phyloP scores from a whole-genome alignment of 2,888 invertebrate genomes.

The Aquatica leii region DNA sequence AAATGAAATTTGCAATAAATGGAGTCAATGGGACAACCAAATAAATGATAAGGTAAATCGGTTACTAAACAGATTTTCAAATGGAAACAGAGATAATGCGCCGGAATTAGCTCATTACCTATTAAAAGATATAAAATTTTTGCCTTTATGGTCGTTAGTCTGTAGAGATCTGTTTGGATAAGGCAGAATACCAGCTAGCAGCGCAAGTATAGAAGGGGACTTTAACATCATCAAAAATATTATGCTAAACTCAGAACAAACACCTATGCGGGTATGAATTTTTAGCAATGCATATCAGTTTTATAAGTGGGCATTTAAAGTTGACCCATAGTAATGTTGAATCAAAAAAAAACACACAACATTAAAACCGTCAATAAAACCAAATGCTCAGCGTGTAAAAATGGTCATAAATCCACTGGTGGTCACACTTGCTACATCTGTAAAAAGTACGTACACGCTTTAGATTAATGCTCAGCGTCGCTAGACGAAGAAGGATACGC shows the following conservation, averaged over 20 bases:
- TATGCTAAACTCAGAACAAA: slow-evolving; percentile 8
- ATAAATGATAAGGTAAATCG: background rate
- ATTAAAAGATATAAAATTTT: slow-evolving; percentile 14
- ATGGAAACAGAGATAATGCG: slow-evolving; percentile 19
- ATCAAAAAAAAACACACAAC: background rate
- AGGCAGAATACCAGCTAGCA: slow-evolving; percentile 20
- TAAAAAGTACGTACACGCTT: slow-evolving; percentile 14
- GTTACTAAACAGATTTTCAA: background rate
- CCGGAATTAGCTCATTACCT: slow-evolving; percentile 20
- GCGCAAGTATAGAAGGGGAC: slow-evolving; percentile 19
- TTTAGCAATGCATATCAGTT: slow-evolving; percentile 12
- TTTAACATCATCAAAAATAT: slow-evolving; percentile 16
- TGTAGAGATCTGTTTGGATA: slow-evolving; percentile 10
- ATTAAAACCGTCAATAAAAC: background rate
- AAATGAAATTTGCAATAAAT: slow-evolving; percentile 2
- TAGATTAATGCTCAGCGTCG: slow-evolving; percentile 7
- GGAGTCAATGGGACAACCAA: slow-evolving; percentile 6
- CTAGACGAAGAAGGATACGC: slow-evolving; percentile 18
- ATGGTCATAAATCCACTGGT: slow-evolving; percentile 9
- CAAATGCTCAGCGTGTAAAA: slow-evolving; percentile 16
- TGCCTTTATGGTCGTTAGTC: slow-evolving; percentile 13
- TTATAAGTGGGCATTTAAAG: slow-evolving; percentile 16
- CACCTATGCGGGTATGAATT: background rate
- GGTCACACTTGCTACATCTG: slow-evolving; percentile 17
- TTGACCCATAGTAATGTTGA: background rate